Evolutionary conservation across 53 echinoderm and acorn worm genomes (phyloP), one percentile per base, ranked within the genome.

Genomic region (Echinometra lucunter): DNA sequence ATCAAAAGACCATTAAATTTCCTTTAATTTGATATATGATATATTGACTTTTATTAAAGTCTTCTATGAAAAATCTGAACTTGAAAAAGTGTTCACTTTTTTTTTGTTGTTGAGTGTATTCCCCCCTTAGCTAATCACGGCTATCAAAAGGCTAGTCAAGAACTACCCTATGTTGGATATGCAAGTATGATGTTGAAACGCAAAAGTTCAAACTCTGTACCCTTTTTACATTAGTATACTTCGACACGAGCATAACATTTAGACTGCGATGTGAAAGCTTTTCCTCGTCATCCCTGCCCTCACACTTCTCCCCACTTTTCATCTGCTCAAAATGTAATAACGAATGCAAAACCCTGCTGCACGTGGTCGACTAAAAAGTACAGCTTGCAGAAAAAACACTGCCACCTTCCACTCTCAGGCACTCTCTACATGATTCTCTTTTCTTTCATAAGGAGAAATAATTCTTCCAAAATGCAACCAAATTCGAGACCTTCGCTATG

Each of bases 301-400:
- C n/a, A n/a, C n/a, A n/a, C n/a, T n/a, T 5, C 85, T n/a, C 49
- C 49, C 28, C 85, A 85, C 85, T 85, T 49, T 85, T 49, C 49
- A 85, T 85, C 85, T 49, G 49, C 28, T 2, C 49, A n/a, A 85
- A 85, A 85, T 85, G 85, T 49, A 85, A 85, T 85, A 85, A 85
- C 49, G 85, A 47, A 85, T 85, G 85, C 85, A 85, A 49, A 85
- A 85, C 23, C 49, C 49, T 28, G 10, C 17, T 37, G 85, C 85
- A 85, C 85, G 85, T 85, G 85, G 45, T 49, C 0, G 53, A 49
- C 30, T 12, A 27, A 85, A n/a, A 37, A 49, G 47, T 45, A 27
- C 85, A 85, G 47, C 45, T 85, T 85, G 45, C 11, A 47, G 53
- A 53, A 25, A 45, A 85, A 17, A 82, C 82, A 85, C 30, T 85